These are phyloP conservation scores for Isurus oxyrinchus DNA, from an alignment of 2,113 vertebrate genomes.

Conservation along the genomic window DNA sequence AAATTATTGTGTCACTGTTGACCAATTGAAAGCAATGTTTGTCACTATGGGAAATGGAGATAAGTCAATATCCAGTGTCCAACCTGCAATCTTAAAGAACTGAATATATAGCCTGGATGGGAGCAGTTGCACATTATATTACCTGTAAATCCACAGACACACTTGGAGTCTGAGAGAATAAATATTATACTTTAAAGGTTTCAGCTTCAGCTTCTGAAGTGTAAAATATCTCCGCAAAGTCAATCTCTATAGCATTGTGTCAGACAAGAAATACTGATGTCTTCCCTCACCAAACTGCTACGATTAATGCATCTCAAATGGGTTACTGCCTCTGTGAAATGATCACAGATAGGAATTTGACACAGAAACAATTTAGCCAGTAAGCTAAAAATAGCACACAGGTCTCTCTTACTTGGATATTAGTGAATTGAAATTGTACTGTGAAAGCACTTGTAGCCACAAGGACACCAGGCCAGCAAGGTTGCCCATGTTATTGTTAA, in stretches of 20 bases:
- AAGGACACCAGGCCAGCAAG: neutral
- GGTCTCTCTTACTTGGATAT: neutral
- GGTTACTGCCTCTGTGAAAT: neutral
- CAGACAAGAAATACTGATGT: neutral
- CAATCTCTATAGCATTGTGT: neutral
- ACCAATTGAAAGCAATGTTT: neutral
- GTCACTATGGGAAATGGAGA: neutral
- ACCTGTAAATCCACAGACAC: neutral
- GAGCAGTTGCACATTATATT: neutral
- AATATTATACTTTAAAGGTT: neutral
- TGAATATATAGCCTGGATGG: neutral
- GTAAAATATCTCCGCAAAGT: neutral
- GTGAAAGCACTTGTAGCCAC: neutral
- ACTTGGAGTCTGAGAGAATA: neutral
- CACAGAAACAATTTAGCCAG: neutral
- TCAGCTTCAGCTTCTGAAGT: neutral
- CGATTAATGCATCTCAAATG: neutral
- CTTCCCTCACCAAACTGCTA: neutral
- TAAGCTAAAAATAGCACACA: neutral
- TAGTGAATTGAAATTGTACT: neutral
- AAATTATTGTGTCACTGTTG: neutral
- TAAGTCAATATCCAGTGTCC: neutral
- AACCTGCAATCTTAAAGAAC: neutral
- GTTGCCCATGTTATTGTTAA: neutral
- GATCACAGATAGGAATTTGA: neutral